A percentile compares a stretch with the other conserved stretches of the same genome.
phyloP scores from a whole-genome alignment of 1,140 invertebrate genomes.

The Trachymyrmex cornetzi region DNA sequence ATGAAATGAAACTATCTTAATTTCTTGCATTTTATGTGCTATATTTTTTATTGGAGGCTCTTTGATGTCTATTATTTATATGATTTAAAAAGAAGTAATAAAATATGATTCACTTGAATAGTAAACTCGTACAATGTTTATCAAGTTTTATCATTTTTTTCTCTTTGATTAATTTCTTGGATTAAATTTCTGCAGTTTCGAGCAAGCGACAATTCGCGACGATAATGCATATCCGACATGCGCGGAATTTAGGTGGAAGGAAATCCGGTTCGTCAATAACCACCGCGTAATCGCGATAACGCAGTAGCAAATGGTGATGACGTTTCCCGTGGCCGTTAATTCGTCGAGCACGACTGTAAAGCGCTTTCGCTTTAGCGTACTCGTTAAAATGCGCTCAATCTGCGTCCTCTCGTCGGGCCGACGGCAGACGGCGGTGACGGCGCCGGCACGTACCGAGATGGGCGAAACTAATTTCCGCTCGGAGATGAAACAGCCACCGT shows the following conservation, averaged over 20 bases:
- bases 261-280: conserved; percentile 41
- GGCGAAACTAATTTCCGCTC: conserved; percentile 75
- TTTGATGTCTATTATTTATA: not conserved
- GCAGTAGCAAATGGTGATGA: conserved; percentile 32
- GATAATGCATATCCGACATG: conserved; percentile 6
- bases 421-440: conserved; percentile 15
- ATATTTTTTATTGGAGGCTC: not conserved
- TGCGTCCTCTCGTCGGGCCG: conserved; percentile 22
- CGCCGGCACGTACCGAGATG: conserved; percentile 68
- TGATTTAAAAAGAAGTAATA: not conserved
- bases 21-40: not conserved
- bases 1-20: not conserved
- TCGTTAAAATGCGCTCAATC: conserved; percentile 69
- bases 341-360: conserved; percentile 65
- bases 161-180: not conserved
- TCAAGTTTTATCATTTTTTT: not conserved
- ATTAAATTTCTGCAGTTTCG: not conserved
- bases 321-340: conserved; percentile 65
- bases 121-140: not conserved
- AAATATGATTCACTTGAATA: too few relatives aligned
- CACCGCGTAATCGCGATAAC: not conserved
- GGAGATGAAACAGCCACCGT: conserved; percentile 71
- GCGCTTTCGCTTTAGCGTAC: conserved; percentile 56
- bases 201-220: not conserved
- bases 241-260: conserved; percentile 25